Percentiles rank a stretch among this genome's conserved stretches.
Evolutionary conservation across 2,888 invertebrate genomes (phyloP).

Genomic region (Bibio marci): DNA sequence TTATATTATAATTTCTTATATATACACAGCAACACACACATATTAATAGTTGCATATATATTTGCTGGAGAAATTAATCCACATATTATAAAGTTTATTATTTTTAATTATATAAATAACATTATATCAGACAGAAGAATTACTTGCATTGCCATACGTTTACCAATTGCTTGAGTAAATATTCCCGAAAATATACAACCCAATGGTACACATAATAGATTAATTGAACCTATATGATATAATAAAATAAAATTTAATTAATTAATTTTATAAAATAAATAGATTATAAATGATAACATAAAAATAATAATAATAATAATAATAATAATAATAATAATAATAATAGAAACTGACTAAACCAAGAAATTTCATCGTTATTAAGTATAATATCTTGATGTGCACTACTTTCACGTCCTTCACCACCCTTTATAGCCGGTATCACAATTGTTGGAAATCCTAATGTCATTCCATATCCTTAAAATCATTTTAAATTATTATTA

Average conservation of each 20-base stretch:
- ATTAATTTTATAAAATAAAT: constrained; percentile 6
- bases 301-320: no score
- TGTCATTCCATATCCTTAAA: constrained; percentile 57
- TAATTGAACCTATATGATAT: constrained; percentile 50
- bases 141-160: constrained; percentile 55
- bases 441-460: constrained; percentile 67
- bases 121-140: no score
- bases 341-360: constrained; percentile 42
- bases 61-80: no score
- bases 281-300: neutral
- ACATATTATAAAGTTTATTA: no score
- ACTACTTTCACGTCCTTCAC: constrained; percentile 24
- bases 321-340: neutral
- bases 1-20: neutral
- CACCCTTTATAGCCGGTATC: constrained; percentile 51
- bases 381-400: constrained; percentile 31
- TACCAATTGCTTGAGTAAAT: constrained; percentile 51
- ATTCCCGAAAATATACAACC: constrained; percentile 61
- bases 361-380: constrained; percentile 46
- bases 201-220: constrained; percentile 60
- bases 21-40: neutral
- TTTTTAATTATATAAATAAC: no score
- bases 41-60: no score
- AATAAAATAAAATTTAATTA: constrained; percentile 8
- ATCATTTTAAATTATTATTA: neutral